These are phyloP conservation scores for Oxyteleia sp. DNA, from an alignment of 2,888 invertebrate species.

Conservation along the genomic window DNA sequence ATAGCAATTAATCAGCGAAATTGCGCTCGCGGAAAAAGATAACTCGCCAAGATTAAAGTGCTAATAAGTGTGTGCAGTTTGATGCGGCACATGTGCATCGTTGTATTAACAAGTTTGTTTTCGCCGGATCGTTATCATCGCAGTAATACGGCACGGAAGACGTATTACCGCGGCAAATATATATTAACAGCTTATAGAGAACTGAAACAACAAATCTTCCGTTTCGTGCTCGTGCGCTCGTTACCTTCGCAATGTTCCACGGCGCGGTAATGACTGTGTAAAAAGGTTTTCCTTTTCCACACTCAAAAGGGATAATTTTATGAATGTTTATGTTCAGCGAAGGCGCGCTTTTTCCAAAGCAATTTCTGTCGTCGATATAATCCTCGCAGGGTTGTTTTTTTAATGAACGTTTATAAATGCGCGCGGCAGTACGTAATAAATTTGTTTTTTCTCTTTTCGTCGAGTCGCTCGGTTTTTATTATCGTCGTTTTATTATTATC, in stretches of 20 bases:
- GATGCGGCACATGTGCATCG: conserved; percentile 14
- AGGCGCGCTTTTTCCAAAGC: too few species aligned
- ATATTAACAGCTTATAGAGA: conserved; percentile 31
- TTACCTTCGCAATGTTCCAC: conserved; percentile 20
- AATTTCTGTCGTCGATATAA: not conserved
- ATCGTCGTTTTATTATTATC: too few species aligned
- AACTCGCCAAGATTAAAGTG: conserved; percentile 11
- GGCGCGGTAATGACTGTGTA: conserved; percentile 21
- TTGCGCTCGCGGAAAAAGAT: conserved; percentile 12
- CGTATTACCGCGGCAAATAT: conserved; percentile 18
- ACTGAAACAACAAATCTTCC: conserved; percentile 34
- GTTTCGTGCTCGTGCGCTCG: not conserved
- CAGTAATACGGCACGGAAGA: conserved; percentile 16
- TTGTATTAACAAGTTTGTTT: conserved; percentile 29
- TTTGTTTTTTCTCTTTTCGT: too few species aligned
- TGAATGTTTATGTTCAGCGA: conserved; percentile 23
- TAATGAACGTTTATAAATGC: too few species aligned
- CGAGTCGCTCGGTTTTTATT: too few species aligned
- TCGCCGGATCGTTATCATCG: conserved; percentile 28
- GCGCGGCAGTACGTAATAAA: too few species aligned
- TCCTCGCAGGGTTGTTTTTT: too few species aligned
- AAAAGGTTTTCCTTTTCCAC: conserved; percentile 10
- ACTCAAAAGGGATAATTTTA: conserved; percentile 23
- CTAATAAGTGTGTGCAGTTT: conserved; percentile 21
- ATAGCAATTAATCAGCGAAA: too few species aligned